Percentiles rank a stretch among this genome's conserved stretches.
Conservation (phyloP, 2,888 invertebrate genomes). For the Parnassius smintheus region DNA sequence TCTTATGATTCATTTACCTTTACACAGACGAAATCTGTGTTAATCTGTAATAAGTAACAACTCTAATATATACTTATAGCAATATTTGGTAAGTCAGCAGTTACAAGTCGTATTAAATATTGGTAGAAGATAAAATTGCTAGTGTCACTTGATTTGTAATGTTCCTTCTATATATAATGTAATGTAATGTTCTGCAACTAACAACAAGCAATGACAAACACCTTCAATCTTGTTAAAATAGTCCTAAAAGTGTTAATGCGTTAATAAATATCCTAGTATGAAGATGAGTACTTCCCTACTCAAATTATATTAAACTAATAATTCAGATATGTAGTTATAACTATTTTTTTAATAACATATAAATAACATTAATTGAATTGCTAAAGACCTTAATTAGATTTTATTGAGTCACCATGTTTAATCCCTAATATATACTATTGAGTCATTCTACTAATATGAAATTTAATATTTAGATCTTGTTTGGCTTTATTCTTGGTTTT, state of each 20-base stretch:
- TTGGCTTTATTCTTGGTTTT: too few species aligned
- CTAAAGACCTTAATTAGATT: not conserved
- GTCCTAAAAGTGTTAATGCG: too few species aligned
- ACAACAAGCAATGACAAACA: too few species aligned
- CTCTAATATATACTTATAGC: not conserved
- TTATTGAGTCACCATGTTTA: not conserved
- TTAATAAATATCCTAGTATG: too few species aligned
- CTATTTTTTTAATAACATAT: slow-evolving; percentile 10
- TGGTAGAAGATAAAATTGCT: not conserved
- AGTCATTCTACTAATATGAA: too few species aligned
- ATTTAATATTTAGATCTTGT: too few species aligned
- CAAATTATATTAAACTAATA: too few species aligned
- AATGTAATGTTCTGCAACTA: not conserved
- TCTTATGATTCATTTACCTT: slow-evolving; percentile 23
- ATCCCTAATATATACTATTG: not conserved
- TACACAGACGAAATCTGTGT: not conserved
- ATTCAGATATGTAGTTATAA: too few species aligned
- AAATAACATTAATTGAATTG: not conserved
- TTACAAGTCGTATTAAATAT: not conserved
- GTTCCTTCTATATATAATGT: slow-evolving; percentile 10
- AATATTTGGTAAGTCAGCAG: not conserved
- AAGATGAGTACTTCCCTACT: too few species aligned
- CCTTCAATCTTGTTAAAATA: too few species aligned
- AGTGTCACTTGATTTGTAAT: slow-evolving; percentile 1
- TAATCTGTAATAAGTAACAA: slow-evolving; percentile 2